phyloP scores from a whole-genome alignment of 2,888 invertebrate species.

The Torymus tubicola region DNA sequence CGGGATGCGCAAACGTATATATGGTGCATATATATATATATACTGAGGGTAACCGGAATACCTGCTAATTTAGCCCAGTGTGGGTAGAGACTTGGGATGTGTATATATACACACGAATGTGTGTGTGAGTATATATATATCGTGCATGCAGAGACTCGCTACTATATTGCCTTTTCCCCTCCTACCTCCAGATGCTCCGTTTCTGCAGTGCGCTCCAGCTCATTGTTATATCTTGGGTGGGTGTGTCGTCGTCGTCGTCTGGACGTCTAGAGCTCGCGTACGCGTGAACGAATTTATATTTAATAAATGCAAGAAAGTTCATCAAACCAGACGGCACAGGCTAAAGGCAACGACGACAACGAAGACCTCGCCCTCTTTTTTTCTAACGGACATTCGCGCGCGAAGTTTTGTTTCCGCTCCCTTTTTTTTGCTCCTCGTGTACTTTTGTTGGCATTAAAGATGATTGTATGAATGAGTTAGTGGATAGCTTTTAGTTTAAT shows the following conservation, averaged over 20 bases:
- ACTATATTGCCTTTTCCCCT: conserved; percentile 4
- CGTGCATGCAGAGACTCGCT: neutral
- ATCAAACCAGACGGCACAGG: conserved; percentile 27
- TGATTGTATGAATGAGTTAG: conserved; percentile 9
- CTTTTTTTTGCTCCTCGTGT: neutral
- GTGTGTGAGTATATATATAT: neutral
- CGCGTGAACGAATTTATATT: conserved; percentile 39
- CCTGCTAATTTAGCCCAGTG: conserved; percentile 37
- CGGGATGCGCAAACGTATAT: neutral
- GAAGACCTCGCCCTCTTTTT: conserved; percentile 18
- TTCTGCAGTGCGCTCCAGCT: neutral
- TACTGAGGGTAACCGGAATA: neutral
- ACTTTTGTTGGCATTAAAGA: conserved; percentile 9
- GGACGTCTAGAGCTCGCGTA: neutral
- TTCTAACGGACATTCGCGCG: neutral
- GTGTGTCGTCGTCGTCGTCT: conserved; percentile 18
- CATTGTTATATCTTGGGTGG: conserved; percentile 57
- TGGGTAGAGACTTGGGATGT: neutral
- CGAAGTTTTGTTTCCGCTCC: neutral
- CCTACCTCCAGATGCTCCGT: conserved; percentile 28
- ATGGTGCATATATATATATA: neutral
- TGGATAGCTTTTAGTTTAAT: neutral
- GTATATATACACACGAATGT: neutral
- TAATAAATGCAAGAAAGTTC: conserved; percentile 51
- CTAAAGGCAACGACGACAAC: no score